Percentiles rank a stretch among this genome's conserved stretches.
Conservation (phyloP, 2,797 vertebrate genomes). For the Merluccius polli region DNA sequence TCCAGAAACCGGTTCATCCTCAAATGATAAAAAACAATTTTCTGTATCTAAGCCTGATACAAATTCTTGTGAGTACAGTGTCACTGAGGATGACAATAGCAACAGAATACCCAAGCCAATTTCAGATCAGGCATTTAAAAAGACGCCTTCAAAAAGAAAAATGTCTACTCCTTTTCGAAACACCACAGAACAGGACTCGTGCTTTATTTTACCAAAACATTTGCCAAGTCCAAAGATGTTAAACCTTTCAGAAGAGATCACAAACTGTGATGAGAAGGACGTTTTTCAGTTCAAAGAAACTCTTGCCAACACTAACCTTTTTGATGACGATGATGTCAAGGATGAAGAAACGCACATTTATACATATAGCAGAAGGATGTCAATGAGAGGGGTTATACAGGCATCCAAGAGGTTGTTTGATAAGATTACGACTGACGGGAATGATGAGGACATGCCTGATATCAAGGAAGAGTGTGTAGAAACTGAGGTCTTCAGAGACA, state of each 20-base stretch:
- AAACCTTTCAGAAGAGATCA: conserved; percentile 76
- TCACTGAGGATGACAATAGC: conserved; percentile 46
- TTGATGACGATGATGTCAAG: conserved; percentile 53
- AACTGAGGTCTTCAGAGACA: conserved; percentile 70
- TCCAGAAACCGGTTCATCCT: conserved; percentile 57
- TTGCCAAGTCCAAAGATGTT: conserved; percentile 82
- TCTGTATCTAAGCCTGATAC: conserved; percentile 63
- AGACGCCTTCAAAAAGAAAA: conserved; percentile 76
- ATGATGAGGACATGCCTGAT: conserved; percentile 45
- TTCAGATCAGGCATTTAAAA: conserved; percentile 69
- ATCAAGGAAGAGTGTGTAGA: conserved; percentile 78
- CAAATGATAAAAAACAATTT: conserved; percentile 66
- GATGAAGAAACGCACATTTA: conserved; percentile 67
- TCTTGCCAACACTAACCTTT: conserved; percentile 44
- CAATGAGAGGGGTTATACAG: conserved; percentile 66
- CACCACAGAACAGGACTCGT: conserved; percentile 89
- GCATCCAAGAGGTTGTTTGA: conserved; percentile 68
- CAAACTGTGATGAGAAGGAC: conserved; percentile 83
- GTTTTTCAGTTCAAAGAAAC: conserved; percentile 79
- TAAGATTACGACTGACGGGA: conserved; percentile 63
- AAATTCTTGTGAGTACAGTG: conserved; percentile 55
- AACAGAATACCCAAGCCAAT: conserved; percentile 55
- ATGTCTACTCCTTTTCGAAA: conserved; percentile 86
- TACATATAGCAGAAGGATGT: conserved; percentile 72
- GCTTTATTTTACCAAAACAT: conserved; percentile 91